Evolutionary conservation across 2,113 vertebrate species (phyloP), one percentile per base, ranked within the genome.

Genomic region (Diadophis punctatus): DNA sequence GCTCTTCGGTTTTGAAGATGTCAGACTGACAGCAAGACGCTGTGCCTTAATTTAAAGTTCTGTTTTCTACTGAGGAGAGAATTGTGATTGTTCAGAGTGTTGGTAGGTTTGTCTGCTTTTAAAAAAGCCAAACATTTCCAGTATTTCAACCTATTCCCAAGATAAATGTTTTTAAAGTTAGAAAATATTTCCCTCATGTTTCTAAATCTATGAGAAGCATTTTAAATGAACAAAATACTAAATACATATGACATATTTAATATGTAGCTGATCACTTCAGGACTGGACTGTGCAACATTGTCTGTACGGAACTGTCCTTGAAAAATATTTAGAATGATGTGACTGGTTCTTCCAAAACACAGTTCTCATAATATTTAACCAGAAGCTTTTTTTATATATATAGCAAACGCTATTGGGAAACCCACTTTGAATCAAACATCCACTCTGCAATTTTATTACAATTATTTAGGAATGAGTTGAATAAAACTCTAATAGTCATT

Each of bases 41-140:
- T 16, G 46, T 94, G 52, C 89, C 94, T 94, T 94, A 95, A 93
- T 92, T 96, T 96, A 93, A 95, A 93, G 39, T 93, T 90, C 2
- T 93, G 4, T 86, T 86, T 87, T 7, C 86, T 56, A 52, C 84
- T 94, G 23, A 95, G 95, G 92, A 34, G 34, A 90, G 23, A 30
- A 51, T n/a, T 51, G 16, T 0, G 87, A 16, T 63, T 85, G 0
- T 1, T 88, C 94, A 87, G 16, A 80, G 68, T 22, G 68, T 80
- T 34, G 16, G 16, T 80, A 22, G 68, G 34, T 7, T 22, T 30
- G 60, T 16, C 27, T 63, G 39, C 58, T 91, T 93, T 91, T 86
- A 53, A 11, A 1, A 0, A 22, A 4, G 8, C 80, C 12, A 63
- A 30, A 0, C 1, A 51, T 93, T 95, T 94, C 48, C 5, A 27